Conservation (phyloP, 2,113 vertebrate genomes). For the Campylomormyrus tamandua region DNA sequence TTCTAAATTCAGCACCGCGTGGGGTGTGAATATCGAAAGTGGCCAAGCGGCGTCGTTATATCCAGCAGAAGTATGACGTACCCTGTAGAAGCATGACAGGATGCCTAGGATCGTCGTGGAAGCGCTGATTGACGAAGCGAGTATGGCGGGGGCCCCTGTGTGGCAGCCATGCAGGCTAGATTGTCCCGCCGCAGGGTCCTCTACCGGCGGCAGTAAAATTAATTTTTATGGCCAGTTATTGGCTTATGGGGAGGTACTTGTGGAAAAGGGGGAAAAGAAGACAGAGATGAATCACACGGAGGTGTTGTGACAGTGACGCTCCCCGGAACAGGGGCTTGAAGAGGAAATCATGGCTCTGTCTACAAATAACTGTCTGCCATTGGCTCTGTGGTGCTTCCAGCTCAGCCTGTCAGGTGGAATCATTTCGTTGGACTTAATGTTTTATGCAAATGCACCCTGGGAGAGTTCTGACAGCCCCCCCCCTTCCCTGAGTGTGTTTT, state of each 20-base stretch:
- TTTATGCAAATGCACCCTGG: conserved; percentile 24
- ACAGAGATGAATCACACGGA: conserved; percentile 15
- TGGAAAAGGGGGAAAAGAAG: neutral
- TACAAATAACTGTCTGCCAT: conserved; percentile 23
- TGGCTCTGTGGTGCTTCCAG: neutral
- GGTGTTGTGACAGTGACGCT: neutral
- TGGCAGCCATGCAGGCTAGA: neutral
- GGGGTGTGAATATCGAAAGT: neutral
- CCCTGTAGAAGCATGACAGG: neutral
- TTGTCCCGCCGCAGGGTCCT: neutral
- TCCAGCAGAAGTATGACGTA: neutral
- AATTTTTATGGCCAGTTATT: conserved; percentile 15
- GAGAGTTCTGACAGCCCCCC: conserved; percentile 7
- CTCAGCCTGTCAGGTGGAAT: conserved; percentile 21
- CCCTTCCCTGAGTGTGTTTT: neutral
- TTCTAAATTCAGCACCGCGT: neutral
- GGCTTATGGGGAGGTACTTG: neutral
- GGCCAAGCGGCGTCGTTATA: neutral
- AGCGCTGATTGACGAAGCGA: neutral
- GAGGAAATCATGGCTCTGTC: conserved; percentile 13
- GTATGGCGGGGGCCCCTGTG: neutral
- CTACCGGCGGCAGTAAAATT: neutral
- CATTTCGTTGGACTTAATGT: conserved; percentile 24
- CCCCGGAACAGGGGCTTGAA: conserved; percentile 13
- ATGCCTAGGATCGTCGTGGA: neutral